Evolutionary conservation across 1,140 invertebrate species (phyloP), one percentile per base, ranked within the genome.

Genomic region (Pseudomyrmex cubaensis): DNA sequence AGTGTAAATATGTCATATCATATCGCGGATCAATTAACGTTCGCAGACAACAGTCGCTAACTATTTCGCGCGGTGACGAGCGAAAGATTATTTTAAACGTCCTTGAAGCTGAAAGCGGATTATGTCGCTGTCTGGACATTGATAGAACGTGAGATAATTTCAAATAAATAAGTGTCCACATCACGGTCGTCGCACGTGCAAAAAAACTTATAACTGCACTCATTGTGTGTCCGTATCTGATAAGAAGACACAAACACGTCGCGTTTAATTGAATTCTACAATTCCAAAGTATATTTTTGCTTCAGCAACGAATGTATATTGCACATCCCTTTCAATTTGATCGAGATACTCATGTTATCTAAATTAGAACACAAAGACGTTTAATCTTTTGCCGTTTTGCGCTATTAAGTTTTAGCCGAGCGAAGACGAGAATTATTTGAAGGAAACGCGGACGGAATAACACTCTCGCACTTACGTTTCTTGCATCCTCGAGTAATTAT

Each of bases 281-380:
- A 25, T 52, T 13, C 12, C 13, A 0, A 57, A n/a, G 69, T 69
- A 44, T 25, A 57, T 78, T 20, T 3, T 52, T 56, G 13, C 12
- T 8, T 57, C 17, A 10, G 1, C 13, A 9, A 46, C 22, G 20
- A 25, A 25, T 48, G 48, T 13, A 7, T 54, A 1, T 64, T 0
- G 7, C 10, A 13, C 20, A 10, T 56, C 3, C n/a, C 15, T 15
- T 35, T 59, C 9, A 15, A 78, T 78, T 48, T 48, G n/a, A 77
- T 77, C 52, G 13, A 22, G 5, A 17, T 57, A 22, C 20, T 35
- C 35, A 1, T 7, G 44, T 80, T 70, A 44, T 80, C 46, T 72
- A 80, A 70, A 80, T 80, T 70, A 59, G 72, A n/a, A 80, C 1
- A 35, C 35, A 35, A 7, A 15, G 12, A 80, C 46, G 20, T 61